Conservation (phyloP, 2,797 vertebrate species). For the Capromys pilorides region DNA sequence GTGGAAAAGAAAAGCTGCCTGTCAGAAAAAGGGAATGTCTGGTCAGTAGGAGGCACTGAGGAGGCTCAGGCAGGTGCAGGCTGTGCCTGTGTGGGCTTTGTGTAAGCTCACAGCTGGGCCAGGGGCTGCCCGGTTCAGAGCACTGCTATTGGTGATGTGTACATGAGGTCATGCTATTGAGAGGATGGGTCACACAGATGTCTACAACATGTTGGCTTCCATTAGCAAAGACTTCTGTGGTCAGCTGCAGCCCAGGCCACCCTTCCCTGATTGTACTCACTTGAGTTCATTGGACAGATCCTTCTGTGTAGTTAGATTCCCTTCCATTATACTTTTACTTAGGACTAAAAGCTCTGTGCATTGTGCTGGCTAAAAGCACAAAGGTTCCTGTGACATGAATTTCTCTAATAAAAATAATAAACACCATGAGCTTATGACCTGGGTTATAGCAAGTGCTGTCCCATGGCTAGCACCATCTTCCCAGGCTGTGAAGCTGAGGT, state of each 20-base stretch:
- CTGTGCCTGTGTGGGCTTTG: not conserved
- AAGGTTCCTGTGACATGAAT: not conserved
- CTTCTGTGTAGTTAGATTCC: not conserved
- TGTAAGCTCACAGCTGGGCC: not conserved
- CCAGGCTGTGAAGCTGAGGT: not conserved
- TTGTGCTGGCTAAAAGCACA: not conserved
- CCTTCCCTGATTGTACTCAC: not conserved
- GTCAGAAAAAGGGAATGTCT: not conserved
- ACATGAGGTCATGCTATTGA: not conserved
- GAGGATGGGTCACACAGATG: not conserved
- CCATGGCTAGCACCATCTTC: not conserved
- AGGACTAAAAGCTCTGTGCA: not conserved
- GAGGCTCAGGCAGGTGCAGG: not conserved
- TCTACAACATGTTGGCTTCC: not conserved
- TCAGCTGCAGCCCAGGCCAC: not conserved
- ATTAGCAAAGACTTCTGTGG: not conserved
- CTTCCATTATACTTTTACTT: not conserved
- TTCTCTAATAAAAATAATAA: constrained; percentile 39
- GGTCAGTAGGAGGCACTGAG: not conserved
- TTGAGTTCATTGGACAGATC: not conserved
- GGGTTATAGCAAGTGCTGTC: not conserved
- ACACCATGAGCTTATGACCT: not conserved
- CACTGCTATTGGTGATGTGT: not conserved
- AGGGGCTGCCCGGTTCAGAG: not conserved
- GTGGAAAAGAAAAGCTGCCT: not conserved